Evolutionary conservation across 53 echinoderm and acorn worm genomes (phyloP), one percentile per base, ranked within the genome.

Genomic region (Echinometra lucunter): DNA sequence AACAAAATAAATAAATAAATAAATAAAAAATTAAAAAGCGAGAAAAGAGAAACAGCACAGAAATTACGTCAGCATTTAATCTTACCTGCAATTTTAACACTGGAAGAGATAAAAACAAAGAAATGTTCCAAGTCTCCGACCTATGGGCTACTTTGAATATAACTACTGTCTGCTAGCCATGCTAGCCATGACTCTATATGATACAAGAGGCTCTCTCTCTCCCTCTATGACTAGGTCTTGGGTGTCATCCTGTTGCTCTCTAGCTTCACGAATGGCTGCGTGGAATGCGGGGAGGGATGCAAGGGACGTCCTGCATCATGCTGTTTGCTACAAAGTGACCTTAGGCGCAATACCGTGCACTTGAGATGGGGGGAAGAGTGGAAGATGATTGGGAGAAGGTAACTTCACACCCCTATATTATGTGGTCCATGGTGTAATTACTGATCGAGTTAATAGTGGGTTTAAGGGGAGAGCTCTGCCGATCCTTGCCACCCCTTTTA

Each of bases 261-360:
- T 40, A 40, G 40, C 75, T 38, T 38, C 21, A 40, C 75, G 40
- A 75, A 75, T 42, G 75, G 7, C 37, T 21, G 75, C 6, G 19
- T 75, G 75, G 75, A 75, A 75, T 75, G 75, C n/a, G n/a, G n/a
- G 75, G 75, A 75, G 40, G 17, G 37, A 75, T 75, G 75, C 75
- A 32, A 17, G 17, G 1, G 21, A 21, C n/a, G n/a, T n/a, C n/a
- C n/a, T n/a, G 32, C 40, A 38, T 16, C 75, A 75, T 40, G 75
- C 75, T 75, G 75, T 75, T 75, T 6, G 75, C 21, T 75, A 40
- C 75, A 75, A 38, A 75, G 40, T 40, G 75, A 38, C 75, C 75
- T 75, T 75, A 75, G 75, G 75, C 75, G 75, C 40, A 17, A 58
- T 58, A 8, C 17, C 11, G 7, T 9, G 34, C 15, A 23, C 23